phyloP scores from a whole-genome alignment of 1,140 invertebrate genomes.

The Saccostrea echinata region DNA sequence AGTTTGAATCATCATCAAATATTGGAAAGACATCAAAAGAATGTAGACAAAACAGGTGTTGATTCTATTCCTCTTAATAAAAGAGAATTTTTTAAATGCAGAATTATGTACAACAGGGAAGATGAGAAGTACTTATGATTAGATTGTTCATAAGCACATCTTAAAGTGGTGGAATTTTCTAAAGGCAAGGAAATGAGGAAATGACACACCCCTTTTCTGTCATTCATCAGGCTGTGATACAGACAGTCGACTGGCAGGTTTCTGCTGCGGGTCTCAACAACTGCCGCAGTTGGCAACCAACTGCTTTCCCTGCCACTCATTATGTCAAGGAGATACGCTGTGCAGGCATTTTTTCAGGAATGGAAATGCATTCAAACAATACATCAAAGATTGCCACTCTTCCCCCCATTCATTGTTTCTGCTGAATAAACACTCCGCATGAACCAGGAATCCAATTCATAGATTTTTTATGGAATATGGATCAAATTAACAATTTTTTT shows the following conservation, averaged over 20 bases:
- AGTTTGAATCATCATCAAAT: background rate
- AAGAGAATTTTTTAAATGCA: background rate
- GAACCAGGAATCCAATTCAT: constrained; percentile 2
- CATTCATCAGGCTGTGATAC: background rate
- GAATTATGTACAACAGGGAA: background rate
- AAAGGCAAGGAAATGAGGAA: background rate
- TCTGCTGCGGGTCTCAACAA: background rate
- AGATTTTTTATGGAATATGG: background rate
- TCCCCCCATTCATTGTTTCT: constrained; percentile 7
- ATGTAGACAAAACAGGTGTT: background rate
- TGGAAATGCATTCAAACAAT: constrained; percentile 32
- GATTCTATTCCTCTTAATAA: background rate
- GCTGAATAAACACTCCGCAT: background rate
- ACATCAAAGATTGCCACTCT: constrained; percentile 9
- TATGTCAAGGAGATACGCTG: background rate
- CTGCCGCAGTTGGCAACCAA: constrained; percentile 20
- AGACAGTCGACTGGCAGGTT: background rate
- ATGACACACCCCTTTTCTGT: constrained; percentile 3
- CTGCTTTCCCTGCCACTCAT: constrained; percentile 13
- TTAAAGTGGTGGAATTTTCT: constrained; percentile 8
- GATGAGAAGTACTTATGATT: background rate
- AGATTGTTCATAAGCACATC: background rate
- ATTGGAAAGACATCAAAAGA: background rate
- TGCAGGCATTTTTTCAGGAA: background rate
- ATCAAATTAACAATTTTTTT: constrained; percentile 1